Percentiles rank a stretch among this genome's conserved stretches.
Conservation (phyloP, 2,888 invertebrate genomes). For the Linyphia triangularis region DNA sequence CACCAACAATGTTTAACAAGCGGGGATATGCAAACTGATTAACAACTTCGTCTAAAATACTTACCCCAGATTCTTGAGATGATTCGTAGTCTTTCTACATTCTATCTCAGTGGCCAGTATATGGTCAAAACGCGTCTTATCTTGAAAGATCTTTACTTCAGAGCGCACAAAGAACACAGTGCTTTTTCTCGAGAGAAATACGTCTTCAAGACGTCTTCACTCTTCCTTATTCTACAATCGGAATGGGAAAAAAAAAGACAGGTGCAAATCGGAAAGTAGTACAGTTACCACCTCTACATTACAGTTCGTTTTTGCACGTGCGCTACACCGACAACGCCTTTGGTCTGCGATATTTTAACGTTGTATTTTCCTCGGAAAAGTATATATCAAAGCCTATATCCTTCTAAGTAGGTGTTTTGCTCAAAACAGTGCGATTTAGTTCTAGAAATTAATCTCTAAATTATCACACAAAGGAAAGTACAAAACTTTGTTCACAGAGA, state of each 20-base stretch:
- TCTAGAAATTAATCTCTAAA: no score
- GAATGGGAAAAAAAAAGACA: constrained; percentile 22
- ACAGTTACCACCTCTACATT: constrained; percentile 49
- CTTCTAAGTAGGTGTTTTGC: no score
- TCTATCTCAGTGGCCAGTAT: constrained; percentile 4
- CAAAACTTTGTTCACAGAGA: no score
- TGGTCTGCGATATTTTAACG: neutral
- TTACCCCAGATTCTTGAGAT: constrained; percentile 56
- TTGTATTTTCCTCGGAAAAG: no score
- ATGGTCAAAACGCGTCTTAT: neutral
- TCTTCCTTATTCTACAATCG: neutral
- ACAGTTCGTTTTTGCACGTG: constrained; percentile 38
- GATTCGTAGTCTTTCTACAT: constrained; percentile 53
- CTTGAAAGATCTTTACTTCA: neutral
- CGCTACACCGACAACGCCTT: constrained; percentile 2
- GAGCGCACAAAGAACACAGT: neutral
- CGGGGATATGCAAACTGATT: neutral
- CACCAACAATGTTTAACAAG: constrained; percentile 50
- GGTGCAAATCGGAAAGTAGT: constrained; percentile 7
- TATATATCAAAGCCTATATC: no score
- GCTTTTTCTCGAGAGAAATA: neutral
- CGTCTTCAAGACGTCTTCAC: neutral
- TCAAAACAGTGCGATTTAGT: no score
- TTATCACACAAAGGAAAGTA: no score
- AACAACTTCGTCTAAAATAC: constrained; percentile 20